Percentiles rank a stretch among this genome's conserved stretches.
Conservation (phyloP, 2,113 vertebrate species). For the Ifrita kowaldi region DNA sequence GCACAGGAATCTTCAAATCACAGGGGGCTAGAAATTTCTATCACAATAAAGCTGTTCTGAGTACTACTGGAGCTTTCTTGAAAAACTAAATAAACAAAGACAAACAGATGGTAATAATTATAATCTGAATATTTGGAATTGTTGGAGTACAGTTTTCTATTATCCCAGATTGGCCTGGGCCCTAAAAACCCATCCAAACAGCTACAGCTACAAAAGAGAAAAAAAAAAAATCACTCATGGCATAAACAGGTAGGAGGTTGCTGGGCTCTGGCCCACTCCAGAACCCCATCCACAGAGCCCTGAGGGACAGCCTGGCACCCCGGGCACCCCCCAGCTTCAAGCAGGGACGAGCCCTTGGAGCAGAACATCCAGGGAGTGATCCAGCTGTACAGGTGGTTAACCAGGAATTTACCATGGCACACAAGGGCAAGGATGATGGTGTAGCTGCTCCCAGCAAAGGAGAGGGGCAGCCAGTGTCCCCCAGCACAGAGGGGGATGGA, state of each 20-base stretch:
- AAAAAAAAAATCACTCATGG: neutral
- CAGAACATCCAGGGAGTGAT: neutral
- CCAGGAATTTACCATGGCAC: neutral
- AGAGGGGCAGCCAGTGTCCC: neutral
- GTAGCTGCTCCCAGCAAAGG: neutral
- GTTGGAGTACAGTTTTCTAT: neutral
- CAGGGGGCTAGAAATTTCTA: neutral
- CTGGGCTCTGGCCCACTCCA: neutral
- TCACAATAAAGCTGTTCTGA: neutral
- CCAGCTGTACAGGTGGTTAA: neutral
- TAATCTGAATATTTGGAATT: neutral
- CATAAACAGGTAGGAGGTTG: neutral
- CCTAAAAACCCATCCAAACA: neutral
- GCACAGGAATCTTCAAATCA: neutral
- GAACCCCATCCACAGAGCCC: neutral
- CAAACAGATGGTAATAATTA: constrained; percentile 28
- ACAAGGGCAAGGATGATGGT: neutral
- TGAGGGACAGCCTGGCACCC: neutral
- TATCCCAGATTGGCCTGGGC: neutral
- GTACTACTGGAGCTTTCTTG: neutral
- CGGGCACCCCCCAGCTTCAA: neutral
- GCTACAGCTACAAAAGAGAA: neutral
- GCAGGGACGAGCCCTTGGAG: fast-evolving
- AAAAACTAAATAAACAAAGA: constrained; percentile 12
- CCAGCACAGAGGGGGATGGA: neutral